Conservation (phyloP, 2,797 vertebrate genomes). For the Semaprochilodus insignis region DNA sequence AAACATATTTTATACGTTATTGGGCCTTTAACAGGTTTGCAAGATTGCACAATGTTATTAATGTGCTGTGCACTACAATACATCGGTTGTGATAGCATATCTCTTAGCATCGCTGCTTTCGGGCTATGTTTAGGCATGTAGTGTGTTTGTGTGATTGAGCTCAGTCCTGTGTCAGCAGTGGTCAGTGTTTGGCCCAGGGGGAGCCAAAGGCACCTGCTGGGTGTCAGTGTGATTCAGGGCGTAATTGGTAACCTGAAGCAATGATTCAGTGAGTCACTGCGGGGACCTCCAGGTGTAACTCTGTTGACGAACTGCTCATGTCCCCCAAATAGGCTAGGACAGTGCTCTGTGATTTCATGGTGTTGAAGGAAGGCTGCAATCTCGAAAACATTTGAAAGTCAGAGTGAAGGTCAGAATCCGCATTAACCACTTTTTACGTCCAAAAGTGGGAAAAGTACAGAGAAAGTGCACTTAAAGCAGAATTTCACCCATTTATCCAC, state of each 20-base stretch:
- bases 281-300: slow-evolving; percentile 14
- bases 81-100: too few species aligned
- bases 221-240: slow-evolving; percentile 16
- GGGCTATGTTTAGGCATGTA: background rate
- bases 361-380: background rate
- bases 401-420: background rate
- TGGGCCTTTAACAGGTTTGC: too few species aligned
- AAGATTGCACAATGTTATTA: too few species aligned
- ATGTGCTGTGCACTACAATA: too few species aligned
- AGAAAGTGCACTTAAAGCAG: too few species aligned
- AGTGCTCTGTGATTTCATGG: background rate
- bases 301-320: slow-evolving; percentile 3
- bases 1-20: too few species aligned
- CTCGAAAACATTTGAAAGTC: background rate
- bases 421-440: too few species aligned
- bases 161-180: slow-evolving; percentile 1
- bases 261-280: slow-evolving; percentile 2
- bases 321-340: background rate
- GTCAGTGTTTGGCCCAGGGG: background rate
- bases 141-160: background rate
- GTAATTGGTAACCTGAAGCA: slow-evolving; percentile 37
- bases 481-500: too few species aligned
- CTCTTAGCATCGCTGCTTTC: background rate
- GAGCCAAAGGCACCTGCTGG: slow-evolving; percentile 26
- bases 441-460: too few species aligned